These are phyloP conservation scores for Zootoca vivipara DNA, from an alignment of 2,113 vertebrate genomes.

Conservation along the genomic window DNA sequence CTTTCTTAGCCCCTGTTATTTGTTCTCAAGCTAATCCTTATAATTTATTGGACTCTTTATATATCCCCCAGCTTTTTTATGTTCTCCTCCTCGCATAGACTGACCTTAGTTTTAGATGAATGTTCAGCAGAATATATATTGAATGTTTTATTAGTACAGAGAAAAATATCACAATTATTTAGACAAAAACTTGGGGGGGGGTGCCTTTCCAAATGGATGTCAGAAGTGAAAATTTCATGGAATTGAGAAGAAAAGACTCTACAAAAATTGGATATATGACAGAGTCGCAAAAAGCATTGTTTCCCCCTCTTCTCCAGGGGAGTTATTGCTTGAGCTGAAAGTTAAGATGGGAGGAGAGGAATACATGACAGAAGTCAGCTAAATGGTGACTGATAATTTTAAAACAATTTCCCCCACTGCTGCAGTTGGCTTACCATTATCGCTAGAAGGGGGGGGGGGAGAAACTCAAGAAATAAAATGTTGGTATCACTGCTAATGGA, in stretches of 20 bases:
- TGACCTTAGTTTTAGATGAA: no score
- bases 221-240: neutral
- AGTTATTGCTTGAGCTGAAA: neutral
- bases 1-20: constrained; percentile 67
- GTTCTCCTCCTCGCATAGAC: constrained; percentile 23
- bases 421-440: neutral
- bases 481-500: neutral
- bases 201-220: constrained; percentile 3
- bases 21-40: constrained; percentile 58
- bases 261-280: neutral
- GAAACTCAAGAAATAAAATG: neutral
- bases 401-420: neutral
- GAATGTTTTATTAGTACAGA: constrained; percentile 35
- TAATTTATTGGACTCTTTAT: constrained; percentile 60
- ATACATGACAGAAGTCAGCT: neutral
- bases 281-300: neutral
- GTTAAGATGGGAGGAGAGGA: neutral
- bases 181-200: neutral
- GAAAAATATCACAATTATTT: constrained; percentile 40
- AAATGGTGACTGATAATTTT: neutral
- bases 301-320: neutral
- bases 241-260: neutral
- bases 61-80: constrained; percentile 9
- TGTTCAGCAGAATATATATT: constrained; percentile 43
- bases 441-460: neutral